Base-by-base conservation (phyloP, 1,140 invertebrate genomes). In the Drosophila lacertosa region DNA sequence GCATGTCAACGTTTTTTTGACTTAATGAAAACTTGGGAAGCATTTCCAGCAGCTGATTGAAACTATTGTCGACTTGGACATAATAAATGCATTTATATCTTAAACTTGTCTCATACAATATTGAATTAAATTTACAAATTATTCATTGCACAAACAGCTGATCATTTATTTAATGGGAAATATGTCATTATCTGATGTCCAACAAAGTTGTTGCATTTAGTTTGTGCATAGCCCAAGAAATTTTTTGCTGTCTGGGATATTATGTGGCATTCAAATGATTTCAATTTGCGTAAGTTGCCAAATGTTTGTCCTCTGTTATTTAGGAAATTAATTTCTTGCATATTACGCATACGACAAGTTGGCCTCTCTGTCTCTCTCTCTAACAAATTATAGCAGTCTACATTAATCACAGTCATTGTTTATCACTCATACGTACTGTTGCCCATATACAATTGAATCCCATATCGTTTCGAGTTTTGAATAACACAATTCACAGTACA, bases 271-370 rank as follows among this genome's bases (percentile, higher is more conserved):
- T 37, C 11, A 15, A 13, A 53, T 22, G 32, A 10, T 53, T 53
- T 53, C 24, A 53, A 10, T 32, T 53, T 22, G 11, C 29, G 0
- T 2, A 11, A 50, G 11, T 37, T 37, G 32, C 16, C 51, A 9
- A 45, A 35, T 55, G 13, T 33, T 35, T 58, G n/a, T 6, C 2
- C 18, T 24, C 11, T 20, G 6, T 48, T 48, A 22, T 22, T 22
- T 50, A 3, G 18, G 9, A 64, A 54, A 53, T 64, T 11, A 64
- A 45, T 55, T 33, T 37, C 13, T 18, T 16, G 20, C 20, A 45
- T 11, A 57, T 57, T 48, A 16, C 44, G 29, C n/a, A 57, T 57
- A 66, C 24, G 24, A 5, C 63, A 29, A 58, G 53, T 32, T 26
- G n/a, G 16, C 26, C 26, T 26, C 22, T 42, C 40, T 20, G 20